phyloP scores from a whole-genome alignment of 2,797 vertebrate genomes.

The Liparis tanakae region DNA sequence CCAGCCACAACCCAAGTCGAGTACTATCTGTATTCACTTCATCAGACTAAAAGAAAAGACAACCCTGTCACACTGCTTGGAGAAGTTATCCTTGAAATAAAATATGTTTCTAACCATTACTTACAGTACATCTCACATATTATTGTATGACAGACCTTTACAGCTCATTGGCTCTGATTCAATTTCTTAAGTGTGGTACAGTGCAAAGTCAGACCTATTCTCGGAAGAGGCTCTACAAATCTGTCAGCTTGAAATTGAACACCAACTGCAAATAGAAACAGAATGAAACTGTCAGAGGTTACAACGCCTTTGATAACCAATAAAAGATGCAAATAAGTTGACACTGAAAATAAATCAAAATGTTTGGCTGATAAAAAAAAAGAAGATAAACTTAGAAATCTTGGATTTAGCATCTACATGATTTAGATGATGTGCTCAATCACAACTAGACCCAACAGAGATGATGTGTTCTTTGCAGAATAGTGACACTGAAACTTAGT shows the following conservation, averaged over 20 bases:
- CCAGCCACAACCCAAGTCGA: slow-evolving; percentile 9
- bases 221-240: slow-evolving; percentile 66
- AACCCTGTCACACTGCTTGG: slow-evolving; percentile 68
- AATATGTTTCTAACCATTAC: slow-evolving; percentile 71
- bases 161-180: slow-evolving; percentile 70
- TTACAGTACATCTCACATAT: slow-evolving; percentile 69
- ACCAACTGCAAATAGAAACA: slow-evolving; percentile 68
- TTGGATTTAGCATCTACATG: slow-evolving; percentile 25
- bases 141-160: slow-evolving; percentile 73
- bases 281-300: slow-evolving; percentile 63
- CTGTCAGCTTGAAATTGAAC: slow-evolving; percentile 65
- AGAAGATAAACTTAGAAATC: background rate
- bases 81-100: slow-evolving; percentile 71
- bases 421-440: slow-evolving; percentile 29
- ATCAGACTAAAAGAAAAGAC: slow-evolving; percentile 65
- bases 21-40: slow-evolving; percentile 43
- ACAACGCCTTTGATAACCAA: slow-evolving; percentile 60
- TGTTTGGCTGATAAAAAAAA: background rate
- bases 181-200: slow-evolving; percentile 66
- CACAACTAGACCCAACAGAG: slow-evolving; percentile 17
- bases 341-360: slow-evolving; percentile 24
- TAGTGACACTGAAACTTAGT: slow-evolving; percentile 25
- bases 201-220: slow-evolving; percentile 73
- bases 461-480: slow-evolving; percentile 5
- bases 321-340: slow-evolving; percentile 60